These are phyloP conservation scores for Planiliza haematocheilus DNA, from an alignment of 2,113 vertebrate genomes.

Conservation along the genomic window DNA sequence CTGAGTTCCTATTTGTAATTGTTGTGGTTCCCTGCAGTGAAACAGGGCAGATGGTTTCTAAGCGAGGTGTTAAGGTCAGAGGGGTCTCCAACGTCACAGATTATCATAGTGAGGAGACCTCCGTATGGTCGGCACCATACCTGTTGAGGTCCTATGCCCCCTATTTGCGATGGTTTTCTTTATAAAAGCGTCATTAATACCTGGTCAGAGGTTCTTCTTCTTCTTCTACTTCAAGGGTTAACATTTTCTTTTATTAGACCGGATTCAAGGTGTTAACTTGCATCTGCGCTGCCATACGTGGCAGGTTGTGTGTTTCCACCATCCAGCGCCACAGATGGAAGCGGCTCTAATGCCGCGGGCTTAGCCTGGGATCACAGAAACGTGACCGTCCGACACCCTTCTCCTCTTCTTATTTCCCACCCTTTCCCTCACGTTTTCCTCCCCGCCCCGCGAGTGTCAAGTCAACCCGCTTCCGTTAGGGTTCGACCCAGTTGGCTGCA, in stretches of 20 bases:
- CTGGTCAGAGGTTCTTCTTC: not conserved
- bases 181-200: not conserved
- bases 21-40: constrained; percentile 27
- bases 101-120: constrained; percentile 38
- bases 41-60: constrained; percentile 57
- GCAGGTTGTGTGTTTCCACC: constrained; percentile 18
- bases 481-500: not conserved
- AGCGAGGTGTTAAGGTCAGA: constrained; percentile 8
- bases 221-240: not conserved
- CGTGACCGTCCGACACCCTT: constrained; percentile 54
- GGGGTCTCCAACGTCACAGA: constrained; percentile 31
- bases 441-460: not conserved
- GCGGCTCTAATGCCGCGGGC: constrained; percentile 69
- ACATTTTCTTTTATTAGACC: not conserved
- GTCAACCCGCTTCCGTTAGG: not conserved
- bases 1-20: not conserved
- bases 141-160: constrained; percentile 25
- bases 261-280: constrained; percentile 4
- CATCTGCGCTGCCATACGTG: constrained; percentile 28
- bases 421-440: constrained; percentile 29
- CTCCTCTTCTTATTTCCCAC: constrained; percentile 16
- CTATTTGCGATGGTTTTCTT: not conserved
- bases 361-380: constrained; percentile 73
- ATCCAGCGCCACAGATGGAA: constrained; percentile 69
- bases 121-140: constrained; percentile 20